Base-by-base conservation (phyloP, 2,113 vertebrate species). In the Ictalurus furcatus region DNA sequence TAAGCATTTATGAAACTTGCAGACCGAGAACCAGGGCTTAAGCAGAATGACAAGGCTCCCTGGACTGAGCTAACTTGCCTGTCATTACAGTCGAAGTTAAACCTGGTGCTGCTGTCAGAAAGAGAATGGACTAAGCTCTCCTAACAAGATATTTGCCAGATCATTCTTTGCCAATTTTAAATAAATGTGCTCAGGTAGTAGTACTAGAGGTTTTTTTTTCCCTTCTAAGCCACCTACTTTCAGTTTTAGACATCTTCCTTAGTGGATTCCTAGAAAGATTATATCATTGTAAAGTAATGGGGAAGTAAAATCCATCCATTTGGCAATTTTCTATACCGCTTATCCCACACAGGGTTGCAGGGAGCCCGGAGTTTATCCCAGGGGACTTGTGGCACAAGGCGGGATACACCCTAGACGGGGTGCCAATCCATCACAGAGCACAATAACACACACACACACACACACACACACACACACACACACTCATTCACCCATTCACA, bases 11-110 rank as follows among this genome's bases (percentile, higher is more conserved):
- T 92, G 88, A 90, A 90, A 88, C 90, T 89, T 93, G 85, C 87
- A 90, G 91, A 92, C 56, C 84, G 85, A 91, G 87, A 93, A 92
- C 87, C 88, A 91, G 87, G 89, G 90, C 91, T 94, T 94, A 94
- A 92, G 91, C 93, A 93, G 92, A 87, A 92, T 93, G 93, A 93
- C 92, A 90, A 85, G 88, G 85, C 87, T 83, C 83, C 89, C 56
- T 89, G 84, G 89, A 92, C 90, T 88, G 89, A 92, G 92, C 93
- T 93, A 92, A 93, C 92, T 92, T 89, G 81, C 85, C 91, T 93
- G 92, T 94, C 92, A 92, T 94, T 93, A 88, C 67, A 87, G 85
- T 52, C 90, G 13, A 56, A 91, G 83, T 91, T 92, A 93, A 93
- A 93, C 89, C 61, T 93, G 87, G 88, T 90, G 79, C 40, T 89